These are phyloP conservation scores for Styela clava DNA, from an alignment of 23 tunicate species.

Conservation along the genomic window DNA sequence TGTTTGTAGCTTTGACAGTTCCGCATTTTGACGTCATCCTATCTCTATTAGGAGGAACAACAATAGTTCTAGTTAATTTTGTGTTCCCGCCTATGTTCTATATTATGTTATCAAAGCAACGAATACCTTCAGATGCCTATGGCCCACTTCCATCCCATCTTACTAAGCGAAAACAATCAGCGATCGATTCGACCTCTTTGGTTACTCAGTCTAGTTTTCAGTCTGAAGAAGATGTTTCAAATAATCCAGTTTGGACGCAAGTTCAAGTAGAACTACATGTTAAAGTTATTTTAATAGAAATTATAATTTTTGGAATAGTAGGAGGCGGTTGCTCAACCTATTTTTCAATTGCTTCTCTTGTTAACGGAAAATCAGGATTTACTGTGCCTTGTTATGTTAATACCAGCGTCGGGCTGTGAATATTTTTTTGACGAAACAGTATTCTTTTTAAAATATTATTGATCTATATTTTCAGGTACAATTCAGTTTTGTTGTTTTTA, in stretches of 20 bases:
- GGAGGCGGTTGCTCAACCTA: conserved; percentile 71
- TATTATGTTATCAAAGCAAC: conserved; percentile 48
- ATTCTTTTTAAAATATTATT: no score
- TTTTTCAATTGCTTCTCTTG: conserved; percentile 50
- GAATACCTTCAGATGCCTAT: background rate
- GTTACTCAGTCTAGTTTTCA: background rate
- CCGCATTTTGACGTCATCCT: conserved; percentile 87
- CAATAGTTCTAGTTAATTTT: conserved; percentile 62
- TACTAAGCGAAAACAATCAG: background rate
- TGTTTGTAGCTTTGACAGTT: conserved; percentile 60
- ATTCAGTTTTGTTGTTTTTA: no score
- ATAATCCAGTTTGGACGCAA: conserved; percentile 21
- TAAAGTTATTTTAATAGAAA: conserved; percentile 43
- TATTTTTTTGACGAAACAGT: no score
- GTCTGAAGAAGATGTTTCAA: background rate
- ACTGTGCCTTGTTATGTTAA: conserved; percentile 82
- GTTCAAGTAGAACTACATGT: conserved; percentile 43
- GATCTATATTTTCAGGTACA: no score
- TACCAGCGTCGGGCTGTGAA: conserved; percentile 7
- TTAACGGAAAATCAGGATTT: conserved; percentile 78
- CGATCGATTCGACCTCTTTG: background rate
- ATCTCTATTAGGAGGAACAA: conserved; percentile 75
- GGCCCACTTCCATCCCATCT: background rate
- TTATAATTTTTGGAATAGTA: conserved; percentile 57
- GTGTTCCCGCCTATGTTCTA: conserved; percentile 96